Evolutionary conservation across 2,797 vertebrate species (phyloP).

Genomic region (Halcyon chelicuti): DNA sequence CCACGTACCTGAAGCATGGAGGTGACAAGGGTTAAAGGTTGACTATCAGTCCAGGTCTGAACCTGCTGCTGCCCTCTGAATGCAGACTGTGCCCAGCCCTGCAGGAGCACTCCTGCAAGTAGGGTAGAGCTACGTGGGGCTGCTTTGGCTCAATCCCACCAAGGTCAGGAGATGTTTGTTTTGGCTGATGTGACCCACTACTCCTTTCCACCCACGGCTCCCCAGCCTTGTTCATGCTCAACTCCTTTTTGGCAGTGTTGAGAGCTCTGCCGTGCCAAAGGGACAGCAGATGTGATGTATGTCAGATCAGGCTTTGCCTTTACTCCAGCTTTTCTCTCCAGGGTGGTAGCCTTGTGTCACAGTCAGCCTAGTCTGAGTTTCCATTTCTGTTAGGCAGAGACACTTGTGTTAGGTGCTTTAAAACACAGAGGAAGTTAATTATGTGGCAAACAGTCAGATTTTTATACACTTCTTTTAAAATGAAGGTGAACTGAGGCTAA

Average conservation of each 20-base stretch:
- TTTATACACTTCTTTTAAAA: neutral
- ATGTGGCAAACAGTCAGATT: neutral
- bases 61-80: neutral
- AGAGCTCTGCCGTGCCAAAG: neutral
- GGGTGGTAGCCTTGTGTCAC: neutral
- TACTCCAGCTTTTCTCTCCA: neutral
- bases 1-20: neutral
- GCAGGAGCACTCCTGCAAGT: fast-evolving
- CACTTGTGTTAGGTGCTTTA: neutral
- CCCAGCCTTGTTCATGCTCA: neutral
- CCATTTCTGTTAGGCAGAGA: neutral
- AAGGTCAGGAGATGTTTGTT: neutral
- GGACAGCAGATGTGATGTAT: neutral
- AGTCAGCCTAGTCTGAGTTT: neutral
- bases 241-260: neutral
- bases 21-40: neutral
- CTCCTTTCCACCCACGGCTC: neutral
- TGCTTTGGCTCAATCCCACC: neutral
- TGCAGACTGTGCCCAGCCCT: fast-evolving
- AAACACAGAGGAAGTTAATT: neutral
- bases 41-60: fast-evolving
- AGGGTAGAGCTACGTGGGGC: neutral
- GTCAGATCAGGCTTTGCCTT: neutral
- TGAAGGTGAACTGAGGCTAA: neutral
- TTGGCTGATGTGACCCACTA: neutral